Conservation (phyloP, 2,113 vertebrate genomes). For the Anseranas semipalmata region DNA sequence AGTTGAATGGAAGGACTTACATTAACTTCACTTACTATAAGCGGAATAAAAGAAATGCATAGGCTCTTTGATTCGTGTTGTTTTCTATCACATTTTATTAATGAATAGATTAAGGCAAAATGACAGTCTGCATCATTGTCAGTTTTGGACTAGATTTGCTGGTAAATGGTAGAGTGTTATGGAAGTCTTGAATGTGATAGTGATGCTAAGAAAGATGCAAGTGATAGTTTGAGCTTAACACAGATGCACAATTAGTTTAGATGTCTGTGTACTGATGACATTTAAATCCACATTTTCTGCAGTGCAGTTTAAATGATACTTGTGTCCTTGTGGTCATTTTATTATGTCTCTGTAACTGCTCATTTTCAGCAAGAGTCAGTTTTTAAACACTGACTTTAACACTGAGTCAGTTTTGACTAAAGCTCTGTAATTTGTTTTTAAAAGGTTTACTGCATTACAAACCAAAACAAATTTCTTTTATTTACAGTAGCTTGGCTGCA, state of each 20-base stretch:
- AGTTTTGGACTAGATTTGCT: not conserved
- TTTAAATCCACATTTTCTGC: conserved; percentile 30
- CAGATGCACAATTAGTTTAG: not conserved
- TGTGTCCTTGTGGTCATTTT: conserved; percentile 6
- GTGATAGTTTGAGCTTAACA: not conserved
- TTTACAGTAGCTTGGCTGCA: not conserved
- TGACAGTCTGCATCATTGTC: not conserved
- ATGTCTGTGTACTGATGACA: not conserved
- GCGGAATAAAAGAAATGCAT: fast-evolving
- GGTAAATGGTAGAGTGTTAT: not conserved
- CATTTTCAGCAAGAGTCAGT: not conserved
- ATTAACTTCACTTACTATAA: not conserved
- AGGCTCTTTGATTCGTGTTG: not conserved
- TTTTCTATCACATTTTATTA: not conserved
- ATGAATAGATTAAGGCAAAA: not conserved
- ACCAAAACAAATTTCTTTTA: conserved; percentile 20
- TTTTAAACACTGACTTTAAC: not conserved
- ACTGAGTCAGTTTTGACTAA: conserved; percentile 49
- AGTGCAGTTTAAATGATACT: conserved; percentile 6
- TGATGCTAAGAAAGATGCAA: not conserved
- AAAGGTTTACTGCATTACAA: conserved; percentile 20
- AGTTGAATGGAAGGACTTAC: not conserved
- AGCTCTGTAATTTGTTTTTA: conserved; percentile 29
- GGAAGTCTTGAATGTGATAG: not conserved
- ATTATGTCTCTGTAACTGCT: conserved; percentile 23